phyloP scores from a whole-genome alignment of 2,113 vertebrate species.

The Petrocephalus microphthalmus region DNA sequence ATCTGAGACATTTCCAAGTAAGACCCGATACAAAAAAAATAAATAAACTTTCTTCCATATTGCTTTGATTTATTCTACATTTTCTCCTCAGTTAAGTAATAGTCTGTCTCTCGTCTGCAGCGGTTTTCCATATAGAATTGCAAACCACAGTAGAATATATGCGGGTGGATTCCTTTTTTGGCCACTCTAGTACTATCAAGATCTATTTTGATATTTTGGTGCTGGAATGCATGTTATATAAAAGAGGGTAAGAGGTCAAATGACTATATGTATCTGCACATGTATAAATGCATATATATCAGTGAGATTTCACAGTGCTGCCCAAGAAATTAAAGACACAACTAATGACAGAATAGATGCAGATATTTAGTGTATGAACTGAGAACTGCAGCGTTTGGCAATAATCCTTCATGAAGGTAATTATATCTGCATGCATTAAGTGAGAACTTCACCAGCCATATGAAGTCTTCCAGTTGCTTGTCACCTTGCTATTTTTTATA shows the following conservation, averaged over 20 bases:
- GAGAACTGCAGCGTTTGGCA: neutral
- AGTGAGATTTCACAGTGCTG: neutral
- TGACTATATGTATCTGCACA: neutral
- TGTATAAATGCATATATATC: neutral
- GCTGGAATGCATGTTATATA: neutral
- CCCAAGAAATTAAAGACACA: neutral
- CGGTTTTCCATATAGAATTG: neutral
- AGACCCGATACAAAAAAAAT: neutral
- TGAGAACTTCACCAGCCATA: neutral
- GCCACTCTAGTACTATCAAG: neutral
- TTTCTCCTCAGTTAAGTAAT: neutral
- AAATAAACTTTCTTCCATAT: neutral
- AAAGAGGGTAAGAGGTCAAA: neutral
- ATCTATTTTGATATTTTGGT: slow-evolving; percentile 6
- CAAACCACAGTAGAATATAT: neutral
- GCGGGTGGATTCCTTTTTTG: neutral
- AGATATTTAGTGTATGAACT: neutral
- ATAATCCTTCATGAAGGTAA: neutral
- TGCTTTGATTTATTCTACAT: slow-evolving; percentile 1
- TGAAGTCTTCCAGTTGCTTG: neutral
- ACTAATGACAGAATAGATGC: neutral
- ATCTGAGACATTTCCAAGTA: slow-evolving; percentile 3
- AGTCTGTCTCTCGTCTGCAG: neutral
- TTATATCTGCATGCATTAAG: neutral
- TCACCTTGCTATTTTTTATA: neutral